Percentiles rank a stretch among this genome's conserved stretches.
Evolutionary conservation across 2,888 invertebrate species (phyloP).

Genomic region (Aricia artaxerxes): DNA sequence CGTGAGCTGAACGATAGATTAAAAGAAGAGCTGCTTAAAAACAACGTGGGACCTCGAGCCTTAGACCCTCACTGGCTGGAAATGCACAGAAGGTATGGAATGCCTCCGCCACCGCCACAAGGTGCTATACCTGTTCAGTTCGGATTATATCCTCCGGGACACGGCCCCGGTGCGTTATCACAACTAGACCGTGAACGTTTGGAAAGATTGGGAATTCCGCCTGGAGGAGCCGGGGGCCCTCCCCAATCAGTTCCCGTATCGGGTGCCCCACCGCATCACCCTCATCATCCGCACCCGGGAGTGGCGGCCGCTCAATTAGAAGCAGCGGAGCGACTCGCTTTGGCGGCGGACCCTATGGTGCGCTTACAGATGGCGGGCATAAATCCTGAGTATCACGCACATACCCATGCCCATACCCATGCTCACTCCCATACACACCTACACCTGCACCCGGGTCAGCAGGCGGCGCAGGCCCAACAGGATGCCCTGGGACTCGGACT

Average conservation of each 20-base stretch:
- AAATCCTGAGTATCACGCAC: slow-evolving; percentile 93
- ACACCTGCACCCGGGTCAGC: slow-evolving; percentile 88
- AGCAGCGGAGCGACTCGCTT: slow-evolving; percentile 88
- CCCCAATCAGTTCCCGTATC: slow-evolving; percentile 73
- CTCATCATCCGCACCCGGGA: slow-evolving; percentile 78
- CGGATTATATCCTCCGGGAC: slow-evolving; percentile 87
- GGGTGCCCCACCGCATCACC: slow-evolving; percentile 79
- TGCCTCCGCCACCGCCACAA: slow-evolving; percentile 83
- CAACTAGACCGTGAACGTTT: slow-evolving; percentile 93
- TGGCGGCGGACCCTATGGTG: slow-evolving; percentile 95
- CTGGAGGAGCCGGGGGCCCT: slow-evolving; percentile 76
- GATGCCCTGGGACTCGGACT: slow-evolving; percentile 77
- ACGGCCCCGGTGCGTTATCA: slow-evolving; percentile 83
- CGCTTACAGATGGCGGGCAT: slow-evolving; percentile 96
- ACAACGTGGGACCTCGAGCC: slow-evolving; percentile 82
- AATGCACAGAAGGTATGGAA: slow-evolving; percentile 89
- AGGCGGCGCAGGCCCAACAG: slow-evolving; percentile 84
- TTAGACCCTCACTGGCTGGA: slow-evolving; percentile 93
- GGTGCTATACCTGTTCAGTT: slow-evolving; percentile 86
- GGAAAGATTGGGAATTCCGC: slow-evolving; percentile 89
- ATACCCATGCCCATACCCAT: slow-evolving; percentile 95
- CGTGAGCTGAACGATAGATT: slow-evolving; percentile 90
- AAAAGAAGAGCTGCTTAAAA: slow-evolving; percentile 93
- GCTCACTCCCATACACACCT: slow-evolving; percentile 94
- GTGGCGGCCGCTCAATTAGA: slow-evolving; percentile 83